Conservation (phyloP, 2,113 vertebrate genomes). For the Silurus asotus region DNA sequence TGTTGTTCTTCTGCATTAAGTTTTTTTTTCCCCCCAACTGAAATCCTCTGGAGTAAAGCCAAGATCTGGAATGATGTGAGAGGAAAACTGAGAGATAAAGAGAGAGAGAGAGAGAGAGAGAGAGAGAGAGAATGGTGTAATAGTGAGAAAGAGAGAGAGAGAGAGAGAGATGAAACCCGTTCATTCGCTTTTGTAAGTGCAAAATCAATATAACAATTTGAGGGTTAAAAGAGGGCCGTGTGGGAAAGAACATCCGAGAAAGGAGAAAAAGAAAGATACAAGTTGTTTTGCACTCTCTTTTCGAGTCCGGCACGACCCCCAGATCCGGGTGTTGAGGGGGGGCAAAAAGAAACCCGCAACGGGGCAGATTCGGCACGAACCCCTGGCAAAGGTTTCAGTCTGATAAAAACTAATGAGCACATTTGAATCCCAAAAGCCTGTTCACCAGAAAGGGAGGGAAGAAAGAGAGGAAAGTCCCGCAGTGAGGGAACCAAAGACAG, state of each 20-base stretch:
- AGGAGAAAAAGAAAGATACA: slow-evolving; percentile 56
- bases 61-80: neutral
- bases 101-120: neutral
- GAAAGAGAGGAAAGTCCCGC: slow-evolving; percentile 58
- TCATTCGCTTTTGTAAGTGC: neutral
- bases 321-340: neutral
- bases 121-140: neutral
- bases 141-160: neutral
- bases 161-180: neutral
- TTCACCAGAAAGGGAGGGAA: slow-evolving; percentile 51
- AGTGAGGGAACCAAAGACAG: slow-evolving; percentile 49
- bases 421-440: slow-evolving; percentile 71
- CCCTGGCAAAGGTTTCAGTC: slow-evolving; percentile 61
- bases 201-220: slow-evolving; percentile 36
- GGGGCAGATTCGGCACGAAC: slow-evolving; percentile 14
- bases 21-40: neutral
- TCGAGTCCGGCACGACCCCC: slow-evolving; percentile 31
- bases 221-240: slow-evolving; percentile 37
- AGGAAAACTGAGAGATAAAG: neutral
- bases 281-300: slow-evolving; percentile 49
- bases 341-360: neutral
- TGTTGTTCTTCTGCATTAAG: neutral
- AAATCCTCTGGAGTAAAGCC: neutral
- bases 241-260: slow-evolving; percentile 37
- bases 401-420: slow-evolving; percentile 71